Evolutionary conservation across 2,113 vertebrate genomes (phyloP), one percentile per base, ranked within the genome.

Genomic region (Lophotis ruficrista): DNA sequence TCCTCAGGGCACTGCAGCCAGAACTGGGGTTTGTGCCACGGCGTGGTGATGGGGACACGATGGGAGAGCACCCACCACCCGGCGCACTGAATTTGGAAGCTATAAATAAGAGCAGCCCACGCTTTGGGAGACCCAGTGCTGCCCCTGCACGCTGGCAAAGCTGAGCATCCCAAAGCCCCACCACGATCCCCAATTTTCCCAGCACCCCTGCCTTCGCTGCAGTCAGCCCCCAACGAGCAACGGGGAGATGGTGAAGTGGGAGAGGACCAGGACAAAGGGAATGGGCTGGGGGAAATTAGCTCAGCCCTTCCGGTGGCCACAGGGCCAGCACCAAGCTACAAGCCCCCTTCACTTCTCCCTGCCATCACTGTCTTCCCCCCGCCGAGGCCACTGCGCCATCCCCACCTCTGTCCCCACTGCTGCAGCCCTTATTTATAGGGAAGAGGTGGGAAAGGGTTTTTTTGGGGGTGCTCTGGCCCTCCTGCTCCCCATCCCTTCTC

Each of bases 341-440:
- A 86, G 45, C 10, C 28, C 45, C 53, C 22, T 77, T 69, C 35
- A 62, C 22, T 38, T 60, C 62, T 82, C 48, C 76, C 37, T 45
- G n/a, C 66, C 45, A 28, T 53, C 89, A 84, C 25, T 83, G 69
- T 27, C 35, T 47, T 58, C 35, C 41, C 38, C 50, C 25, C 18
- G 4, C 0, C 0, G 5, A 93, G 72, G 78, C 62, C 61, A 79
- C 1, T 24, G 57, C 1, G 2, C 35, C 47, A 60, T 17, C 41
- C 71, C 68, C 66, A 90, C 51, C 69, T 84, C 43, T 5, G 3
- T 35, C 77, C 89, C 48, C 1, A 2, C 62, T 76, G 78, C 82
- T 93, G 43, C 94, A 97, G 95, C 94, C 93, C 91, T 95, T 92
- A 80, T 86, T 83, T 50, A 61, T 15, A 31, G 64, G 35, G 33